Conservation (phyloP, 2,888 invertebrate genomes). For the Erebia palarica region DNA sequence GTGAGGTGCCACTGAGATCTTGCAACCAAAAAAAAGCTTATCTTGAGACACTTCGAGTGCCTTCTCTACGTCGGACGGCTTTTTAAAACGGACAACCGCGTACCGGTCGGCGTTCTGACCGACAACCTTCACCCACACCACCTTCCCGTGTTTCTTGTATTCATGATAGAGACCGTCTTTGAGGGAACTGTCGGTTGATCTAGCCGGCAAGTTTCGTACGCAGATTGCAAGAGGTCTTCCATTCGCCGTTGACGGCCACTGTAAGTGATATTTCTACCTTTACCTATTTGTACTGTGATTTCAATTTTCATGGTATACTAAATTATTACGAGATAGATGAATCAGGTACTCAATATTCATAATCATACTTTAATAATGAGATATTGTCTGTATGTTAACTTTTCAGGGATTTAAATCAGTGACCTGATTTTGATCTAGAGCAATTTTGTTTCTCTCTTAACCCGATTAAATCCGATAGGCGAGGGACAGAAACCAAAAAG, state of each 20-base stretch:
- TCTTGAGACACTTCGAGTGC: constrained; percentile 97
- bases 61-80: constrained; percentile 98
- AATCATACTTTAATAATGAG: too few species aligned
- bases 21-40: constrained; percentile 98
- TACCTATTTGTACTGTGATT: background rate
- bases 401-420: too few species aligned
- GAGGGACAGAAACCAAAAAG: too few species aligned
- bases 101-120: constrained; percentile 95
- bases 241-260: constrained; percentile 85
- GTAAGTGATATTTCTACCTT: constrained; percentile 34
- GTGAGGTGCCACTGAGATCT: constrained; percentile 97
- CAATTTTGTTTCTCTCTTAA: too few species aligned
- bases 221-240: constrained; percentile 93
- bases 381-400: too few species aligned
- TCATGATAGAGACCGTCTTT: constrained; percentile 99
- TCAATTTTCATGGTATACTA: background rate
- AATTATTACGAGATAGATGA: too few species aligned
- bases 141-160: constrained; percentile 99
- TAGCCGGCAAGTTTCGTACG: constrained; percentile 93
- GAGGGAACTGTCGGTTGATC: constrained; percentile 96
- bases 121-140: constrained; percentile 96
- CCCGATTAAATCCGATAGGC: too few species aligned
- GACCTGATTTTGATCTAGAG: too few species aligned
- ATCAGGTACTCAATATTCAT: too few species aligned
- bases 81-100: constrained; percentile 96